phyloP scores from a whole-genome alignment of 2,888 invertebrate species.

The Baccha elongata region DNA sequence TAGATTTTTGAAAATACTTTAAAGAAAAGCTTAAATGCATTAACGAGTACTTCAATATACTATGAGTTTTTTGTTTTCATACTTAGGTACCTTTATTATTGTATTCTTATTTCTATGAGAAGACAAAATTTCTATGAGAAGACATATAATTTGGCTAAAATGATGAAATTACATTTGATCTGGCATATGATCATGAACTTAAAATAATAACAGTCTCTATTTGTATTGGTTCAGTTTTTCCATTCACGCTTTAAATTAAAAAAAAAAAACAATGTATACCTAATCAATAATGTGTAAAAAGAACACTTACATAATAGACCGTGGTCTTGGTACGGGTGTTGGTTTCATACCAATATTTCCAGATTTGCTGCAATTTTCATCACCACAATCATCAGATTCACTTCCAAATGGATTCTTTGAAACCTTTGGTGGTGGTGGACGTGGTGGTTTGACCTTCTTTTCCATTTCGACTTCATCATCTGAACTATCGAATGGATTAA shows the following conservation, averaged over 20 bases:
- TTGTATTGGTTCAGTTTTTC: background rate
- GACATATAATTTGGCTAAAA: no score
- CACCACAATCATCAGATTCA: constrained; percentile 85
- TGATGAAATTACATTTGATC: no score
- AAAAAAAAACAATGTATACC: no score
- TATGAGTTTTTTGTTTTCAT: no score
- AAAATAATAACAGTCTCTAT: background rate
- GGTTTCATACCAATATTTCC: constrained; percentile 76
- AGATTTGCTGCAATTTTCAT: constrained; percentile 66
- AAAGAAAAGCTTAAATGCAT: no score
- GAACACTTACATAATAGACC: constrained; percentile 79
- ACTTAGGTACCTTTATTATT: no score
- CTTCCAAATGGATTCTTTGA: constrained; percentile 89
- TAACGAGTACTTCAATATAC: no score
- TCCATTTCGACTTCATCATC: constrained; percentile 84
- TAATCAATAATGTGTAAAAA: no score
- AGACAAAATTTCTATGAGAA: no score
- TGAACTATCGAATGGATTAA: constrained; percentile 88
- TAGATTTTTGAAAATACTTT: no score
- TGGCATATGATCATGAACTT: no score
- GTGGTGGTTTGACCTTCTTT: constrained; percentile 79
- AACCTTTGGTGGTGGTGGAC: constrained; percentile 81
- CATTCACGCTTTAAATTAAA: background rate
- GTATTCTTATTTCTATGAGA: no score
- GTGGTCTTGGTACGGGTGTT: constrained; percentile 80